These are phyloP conservation scores for Chrysogorgia sp. DNA, from an alignment of 92 coral and sea anemone species.

Conservation along the genomic window DNA sequence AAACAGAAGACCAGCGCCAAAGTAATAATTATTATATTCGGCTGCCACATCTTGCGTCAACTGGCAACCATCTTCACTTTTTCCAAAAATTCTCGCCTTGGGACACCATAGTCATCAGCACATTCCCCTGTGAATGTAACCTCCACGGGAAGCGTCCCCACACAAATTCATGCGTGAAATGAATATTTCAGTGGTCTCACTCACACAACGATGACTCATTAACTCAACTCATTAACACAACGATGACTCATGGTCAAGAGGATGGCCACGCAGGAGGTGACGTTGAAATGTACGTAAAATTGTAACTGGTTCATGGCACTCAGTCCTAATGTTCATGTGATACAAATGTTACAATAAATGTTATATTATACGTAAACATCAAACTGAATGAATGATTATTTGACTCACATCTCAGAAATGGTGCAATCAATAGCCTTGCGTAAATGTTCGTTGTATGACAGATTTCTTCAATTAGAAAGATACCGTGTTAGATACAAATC, in stretches of 20 bases:
- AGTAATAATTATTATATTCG: slow-evolving; percentile 24
- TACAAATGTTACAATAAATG: background rate
- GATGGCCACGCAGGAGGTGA: slow-evolving; percentile 44
- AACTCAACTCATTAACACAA: slow-evolving; percentile 31
- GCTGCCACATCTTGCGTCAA: slow-evolving; percentile 14
- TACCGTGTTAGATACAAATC: too few species aligned
- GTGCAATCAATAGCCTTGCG: too few species aligned
- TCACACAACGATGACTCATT: slow-evolving; percentile 15
- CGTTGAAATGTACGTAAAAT: slow-evolving; percentile 26
- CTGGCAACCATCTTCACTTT: slow-evolving; percentile 18
- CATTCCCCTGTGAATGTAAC: slow-evolving; percentile 58
- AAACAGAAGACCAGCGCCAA: slow-evolving; percentile 55
- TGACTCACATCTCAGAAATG: too few species aligned
- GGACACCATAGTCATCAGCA: slow-evolving; percentile 61
- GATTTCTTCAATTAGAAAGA: too few species aligned
- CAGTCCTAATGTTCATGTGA: slow-evolving; percentile 24
- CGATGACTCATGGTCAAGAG: slow-evolving; percentile 33
- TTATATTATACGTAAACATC: too few species aligned
- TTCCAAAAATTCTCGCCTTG: slow-evolving; percentile 48
- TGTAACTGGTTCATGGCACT: slow-evolving; percentile 44
- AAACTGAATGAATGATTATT: too few species aligned
- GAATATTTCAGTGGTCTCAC: slow-evolving; percentile 56
- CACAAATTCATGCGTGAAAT: slow-evolving; percentile 16
- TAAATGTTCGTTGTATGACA: too few species aligned
- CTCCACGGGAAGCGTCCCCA: slow-evolving; percentile 51